Evolutionary conservation across 37 sponge, comb jelly and placozoan genomes (phyloP).

Genomic region (Beroe forskalii): DNA sequence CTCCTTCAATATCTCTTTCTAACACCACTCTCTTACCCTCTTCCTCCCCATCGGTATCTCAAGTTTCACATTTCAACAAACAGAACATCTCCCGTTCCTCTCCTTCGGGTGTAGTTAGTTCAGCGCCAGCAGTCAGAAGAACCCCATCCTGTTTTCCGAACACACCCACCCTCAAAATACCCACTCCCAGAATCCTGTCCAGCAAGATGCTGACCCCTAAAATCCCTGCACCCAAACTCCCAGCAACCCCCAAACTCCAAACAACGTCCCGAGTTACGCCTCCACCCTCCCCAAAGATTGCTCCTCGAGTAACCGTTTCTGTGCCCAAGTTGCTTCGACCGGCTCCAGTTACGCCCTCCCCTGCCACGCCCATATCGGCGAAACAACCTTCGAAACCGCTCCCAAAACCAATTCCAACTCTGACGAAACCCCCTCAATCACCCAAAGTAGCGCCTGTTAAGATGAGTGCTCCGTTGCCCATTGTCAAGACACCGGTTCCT

Average conservation of each 20-base stretch:
- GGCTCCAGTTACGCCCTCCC: neutral
- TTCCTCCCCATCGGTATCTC: neutral
- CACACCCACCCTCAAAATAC: neutral
- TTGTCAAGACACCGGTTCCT: neutral
- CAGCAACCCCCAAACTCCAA: neutral
- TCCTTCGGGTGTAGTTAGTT: neutral
- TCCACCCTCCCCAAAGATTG: neutral
- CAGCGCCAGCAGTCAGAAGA: neutral
- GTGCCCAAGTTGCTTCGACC: neutral
- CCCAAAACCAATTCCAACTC: too few species aligned
- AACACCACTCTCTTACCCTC: neutral
- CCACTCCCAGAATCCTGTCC: neutral
- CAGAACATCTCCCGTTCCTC: too few species aligned
- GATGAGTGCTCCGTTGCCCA: too few species aligned
- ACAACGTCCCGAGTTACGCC: neutral
- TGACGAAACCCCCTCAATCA: neutral
- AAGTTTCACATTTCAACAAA: neutral
- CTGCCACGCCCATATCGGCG: neutral
- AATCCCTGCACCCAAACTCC: neutral
- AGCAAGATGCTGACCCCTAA: neutral
- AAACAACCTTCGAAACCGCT: neutral
- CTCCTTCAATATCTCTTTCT: neutral
- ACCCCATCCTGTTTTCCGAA: neutral
- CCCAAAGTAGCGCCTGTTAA: neutral
- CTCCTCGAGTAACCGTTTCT: too few species aligned